A percentile compares a stretch with the other conserved stretches of the same genome.
phyloP scores from a whole-genome alignment of 2,113 vertebrate species.

The Oophaga pumilio region DNA sequence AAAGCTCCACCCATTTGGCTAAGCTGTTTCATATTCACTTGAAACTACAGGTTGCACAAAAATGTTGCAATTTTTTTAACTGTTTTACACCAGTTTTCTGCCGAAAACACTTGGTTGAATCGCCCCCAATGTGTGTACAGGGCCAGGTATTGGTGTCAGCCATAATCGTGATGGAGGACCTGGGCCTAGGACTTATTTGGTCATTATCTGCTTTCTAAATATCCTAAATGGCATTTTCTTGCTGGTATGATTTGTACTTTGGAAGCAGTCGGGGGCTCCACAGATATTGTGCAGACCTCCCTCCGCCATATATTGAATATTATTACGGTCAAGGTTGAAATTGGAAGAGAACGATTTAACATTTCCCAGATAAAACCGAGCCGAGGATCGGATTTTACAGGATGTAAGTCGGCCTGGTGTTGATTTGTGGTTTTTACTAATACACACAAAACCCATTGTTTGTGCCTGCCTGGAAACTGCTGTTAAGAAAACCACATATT shows the following conservation, averaged over 20 bases:
- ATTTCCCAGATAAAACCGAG: slow-evolving; percentile 1
- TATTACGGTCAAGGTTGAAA: not conserved
- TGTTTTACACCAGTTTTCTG: too few relatives aligned
- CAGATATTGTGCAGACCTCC: not conserved
- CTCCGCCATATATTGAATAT: not conserved
- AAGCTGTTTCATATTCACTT: too few relatives aligned
- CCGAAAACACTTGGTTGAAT: too few relatives aligned
- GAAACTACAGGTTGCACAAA: too few relatives aligned
- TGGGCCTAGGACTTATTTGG: not conserved
- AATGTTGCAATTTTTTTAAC: too few relatives aligned
- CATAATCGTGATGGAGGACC: too few relatives aligned
- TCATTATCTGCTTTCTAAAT: not conserved
- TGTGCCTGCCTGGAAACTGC: slow-evolving; percentile 28
- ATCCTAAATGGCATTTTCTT: not conserved
- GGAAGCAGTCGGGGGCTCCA: not conserved
- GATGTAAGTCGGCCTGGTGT: slow-evolving; percentile 8
- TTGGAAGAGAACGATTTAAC: not conserved
- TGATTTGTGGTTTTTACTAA: slow-evolving; percentile 49
- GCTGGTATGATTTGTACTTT: not conserved
- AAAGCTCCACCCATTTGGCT: too few relatives aligned
- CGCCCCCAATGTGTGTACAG: too few relatives aligned
- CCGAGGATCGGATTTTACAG: not conserved
- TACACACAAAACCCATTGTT: slow-evolving; percentile 43
- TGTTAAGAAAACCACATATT: slow-evolving; percentile 42
- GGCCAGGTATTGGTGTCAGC: too few relatives aligned